Evolutionary conservation across 2,797 vertebrate species (phyloP).

Genomic region (Coccyzus lansbergi): DNA sequence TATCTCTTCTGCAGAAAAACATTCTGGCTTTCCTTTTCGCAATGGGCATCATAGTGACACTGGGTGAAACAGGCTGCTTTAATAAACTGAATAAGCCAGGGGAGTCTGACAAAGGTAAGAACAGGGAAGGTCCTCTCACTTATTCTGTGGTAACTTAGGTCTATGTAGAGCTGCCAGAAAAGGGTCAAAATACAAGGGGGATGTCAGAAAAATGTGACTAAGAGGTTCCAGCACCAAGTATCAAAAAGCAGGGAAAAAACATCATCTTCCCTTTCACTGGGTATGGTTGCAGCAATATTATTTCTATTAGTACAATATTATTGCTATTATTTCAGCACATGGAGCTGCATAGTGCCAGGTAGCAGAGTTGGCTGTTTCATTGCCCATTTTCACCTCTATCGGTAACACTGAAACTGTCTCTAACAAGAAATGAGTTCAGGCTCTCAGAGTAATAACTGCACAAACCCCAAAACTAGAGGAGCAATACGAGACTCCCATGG

Average conservation of each 20-base stretch:
- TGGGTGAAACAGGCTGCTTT: not conserved
- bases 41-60: not conserved
- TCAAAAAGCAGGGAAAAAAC: rapidly evolving
- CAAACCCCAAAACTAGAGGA: no score
- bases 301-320: not conserved
- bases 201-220: not conserved
- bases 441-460: not conserved
- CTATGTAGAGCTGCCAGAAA: not conserved
- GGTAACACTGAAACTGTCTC: not conserved
- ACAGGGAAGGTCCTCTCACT: not conserved
- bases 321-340: not conserved
- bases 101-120: not conserved
- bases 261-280: not conserved
- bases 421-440: not conserved
- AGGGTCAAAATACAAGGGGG: not conserved
- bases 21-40: slow-evolving; percentile 1
- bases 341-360: not conserved
- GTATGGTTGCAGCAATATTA: not conserved
- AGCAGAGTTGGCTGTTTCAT: no score
- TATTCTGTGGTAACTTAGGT: not conserved
- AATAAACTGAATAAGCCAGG: rapidly evolving
- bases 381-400: no score
- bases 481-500: no score
- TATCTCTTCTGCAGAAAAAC: slow-evolving; percentile 22
- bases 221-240: not conserved